Evolutionary conservation across 2,113 vertebrate genomes (phyloP).

Genomic region (Actenoides lindsayi): DNA sequence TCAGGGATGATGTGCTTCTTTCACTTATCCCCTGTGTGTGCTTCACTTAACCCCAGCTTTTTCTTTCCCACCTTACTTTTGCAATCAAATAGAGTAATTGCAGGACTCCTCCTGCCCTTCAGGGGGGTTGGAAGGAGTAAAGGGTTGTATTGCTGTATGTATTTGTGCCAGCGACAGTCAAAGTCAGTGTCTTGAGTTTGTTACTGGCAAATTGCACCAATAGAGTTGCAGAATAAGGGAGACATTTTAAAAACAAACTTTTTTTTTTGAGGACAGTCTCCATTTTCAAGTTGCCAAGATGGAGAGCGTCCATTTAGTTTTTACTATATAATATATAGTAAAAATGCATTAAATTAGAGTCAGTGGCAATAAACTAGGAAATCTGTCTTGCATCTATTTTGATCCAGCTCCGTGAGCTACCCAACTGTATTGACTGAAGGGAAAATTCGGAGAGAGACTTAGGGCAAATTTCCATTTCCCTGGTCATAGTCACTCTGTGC

Average conservation of each 20-base stretch:
- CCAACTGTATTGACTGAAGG: not conserved
- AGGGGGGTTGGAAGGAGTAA: not conserved
- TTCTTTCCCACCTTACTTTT: not conserved
- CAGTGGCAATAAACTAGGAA: not conserved
- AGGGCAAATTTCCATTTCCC: not conserved
- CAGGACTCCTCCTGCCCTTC: not conserved
- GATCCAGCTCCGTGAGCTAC: not conserved
- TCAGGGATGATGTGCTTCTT: not conserved
- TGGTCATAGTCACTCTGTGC: not conserved
- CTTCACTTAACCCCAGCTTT: not conserved
- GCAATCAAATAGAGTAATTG: not conserved
- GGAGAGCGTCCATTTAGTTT: not conserved
- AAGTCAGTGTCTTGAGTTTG: not conserved
- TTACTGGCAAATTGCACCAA: not conserved
- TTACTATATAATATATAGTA: not conserved
- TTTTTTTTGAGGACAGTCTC: not conserved
- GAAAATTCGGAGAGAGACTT: not conserved
- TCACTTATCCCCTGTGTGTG: not conserved
- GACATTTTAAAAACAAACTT: not conserved
- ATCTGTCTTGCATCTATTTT: not conserved
- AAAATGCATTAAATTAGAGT: not conserved
- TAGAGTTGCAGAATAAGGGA: not conserved
- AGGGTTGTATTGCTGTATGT: not conserved
- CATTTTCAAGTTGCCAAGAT: not conserved
- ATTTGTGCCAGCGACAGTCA: not conserved